Base-by-base conservation (phyloP, 2,797 vertebrate genomes). In the Enteromius mattozi region DNA sequence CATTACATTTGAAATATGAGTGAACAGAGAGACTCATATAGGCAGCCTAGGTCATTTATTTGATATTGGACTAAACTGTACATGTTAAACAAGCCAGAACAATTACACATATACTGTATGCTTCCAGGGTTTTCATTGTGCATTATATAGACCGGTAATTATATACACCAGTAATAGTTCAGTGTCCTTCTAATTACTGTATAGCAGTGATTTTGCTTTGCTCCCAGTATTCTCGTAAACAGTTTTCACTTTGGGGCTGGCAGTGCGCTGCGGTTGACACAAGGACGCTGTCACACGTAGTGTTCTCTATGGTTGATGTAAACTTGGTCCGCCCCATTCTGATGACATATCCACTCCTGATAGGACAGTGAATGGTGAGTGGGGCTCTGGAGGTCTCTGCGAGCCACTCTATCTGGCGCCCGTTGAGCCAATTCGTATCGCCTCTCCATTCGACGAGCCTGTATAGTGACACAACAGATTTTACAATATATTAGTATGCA, bases 261-360 rank as follows among this genome's bases (percentile, higher is more conserved):
- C 33, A 68, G 75, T 80, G 81, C 19, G 21, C 65, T 80, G 70
- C 54, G 61, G 72, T 35, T 85, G 80, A 84, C 54, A 77, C 27
- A 35, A 78, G 1, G 47, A 19, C 16, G 79, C 65, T 49, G 78
- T 96, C 91, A 96, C 87, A 96, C 95, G 7, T 95, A 96, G 89
- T 96, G 94, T 89, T 96, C 95, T 33, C 93, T 92, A 88, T 94
- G 95, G 92, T 95, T 95, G 92, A 95, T 95, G 90, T 93, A 95
- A 61, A 96, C 92, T 1, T 77, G 92, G 76, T 96, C 95, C 0
- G 92, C 90, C 66, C 94, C 94, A 0, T 92, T 95, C 89, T 94
- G 94, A 77, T 96, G 95, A 89, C 94, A 95, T 77, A 95, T 91
- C 95, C 95, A 96, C 88, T 95, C 94, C 87, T 94, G 93, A 42